These are phyloP conservation scores for Gila orcuttii DNA, from an alignment of 2,113 vertebrate genomes.

Conservation along the genomic window DNA sequence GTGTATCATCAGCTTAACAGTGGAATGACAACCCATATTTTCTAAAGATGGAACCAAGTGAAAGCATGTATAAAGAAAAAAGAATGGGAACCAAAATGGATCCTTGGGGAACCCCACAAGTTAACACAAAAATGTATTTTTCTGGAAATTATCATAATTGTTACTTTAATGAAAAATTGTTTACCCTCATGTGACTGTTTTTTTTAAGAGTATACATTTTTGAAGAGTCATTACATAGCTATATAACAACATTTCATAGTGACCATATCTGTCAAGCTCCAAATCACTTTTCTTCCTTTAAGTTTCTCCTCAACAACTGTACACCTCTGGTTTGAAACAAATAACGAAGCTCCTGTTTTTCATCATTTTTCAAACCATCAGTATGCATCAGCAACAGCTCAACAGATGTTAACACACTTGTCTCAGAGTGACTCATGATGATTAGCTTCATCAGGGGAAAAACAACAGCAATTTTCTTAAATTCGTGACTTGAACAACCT, in stretches of 20 bases:
- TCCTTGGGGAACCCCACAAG: no score
- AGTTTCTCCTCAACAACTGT: background rate
- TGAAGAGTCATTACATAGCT: background rate
- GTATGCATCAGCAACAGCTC: background rate
- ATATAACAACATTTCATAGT: background rate
- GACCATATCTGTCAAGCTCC: background rate
- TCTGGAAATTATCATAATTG: background rate
- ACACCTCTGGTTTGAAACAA: background rate
- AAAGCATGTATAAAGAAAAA: no score
- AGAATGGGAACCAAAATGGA: no score
- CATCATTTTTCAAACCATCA: background rate
- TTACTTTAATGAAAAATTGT: background rate
- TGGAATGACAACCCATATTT: no score
- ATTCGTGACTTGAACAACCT: background rate
- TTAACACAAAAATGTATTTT: background rate
- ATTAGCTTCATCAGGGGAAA: background rate
- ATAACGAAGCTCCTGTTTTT: background rate
- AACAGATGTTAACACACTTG: background rate
- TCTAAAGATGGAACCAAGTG: no score
- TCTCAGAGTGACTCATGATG: conserved; percentile 12
- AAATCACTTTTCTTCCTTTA: background rate
- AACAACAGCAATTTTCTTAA: background rate
- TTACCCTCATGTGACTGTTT: background rate
- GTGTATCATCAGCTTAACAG: no score
- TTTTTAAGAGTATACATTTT: background rate